phyloP scores from a whole-genome alignment of 2,888 invertebrate species.

The Cremastobaeus sp. region DNA sequence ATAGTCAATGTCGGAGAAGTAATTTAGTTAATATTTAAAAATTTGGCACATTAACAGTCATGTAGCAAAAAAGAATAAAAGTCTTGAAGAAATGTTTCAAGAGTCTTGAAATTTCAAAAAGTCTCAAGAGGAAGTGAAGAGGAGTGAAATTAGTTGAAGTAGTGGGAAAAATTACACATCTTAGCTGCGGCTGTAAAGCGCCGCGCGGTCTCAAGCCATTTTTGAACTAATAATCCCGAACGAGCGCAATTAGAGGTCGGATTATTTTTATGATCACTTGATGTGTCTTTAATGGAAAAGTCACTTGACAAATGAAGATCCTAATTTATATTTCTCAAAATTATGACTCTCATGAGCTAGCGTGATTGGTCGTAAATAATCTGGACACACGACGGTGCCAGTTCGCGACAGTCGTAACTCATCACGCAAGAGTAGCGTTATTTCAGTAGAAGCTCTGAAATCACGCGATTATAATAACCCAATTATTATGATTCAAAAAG shows the following conservation, averaged over 20 bases:
- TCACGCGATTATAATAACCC: slow-evolving; percentile 34
- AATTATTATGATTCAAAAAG: slow-evolving; percentile 37
- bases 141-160: slow-evolving; percentile 60
- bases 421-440: slow-evolving; percentile 51
- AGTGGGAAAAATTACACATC: slow-evolving; percentile 59
- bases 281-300: too few species aligned
- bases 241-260: slow-evolving; percentile 23
- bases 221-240: slow-evolving; percentile 38
- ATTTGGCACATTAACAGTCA: too few species aligned
- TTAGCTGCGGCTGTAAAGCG: slow-evolving; percentile 13
- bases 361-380: slow-evolving; percentile 32
- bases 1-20: too few species aligned
- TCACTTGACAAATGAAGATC: not conserved
- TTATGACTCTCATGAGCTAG: slow-evolving; percentile 23
- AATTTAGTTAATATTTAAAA: too few species aligned
- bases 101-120: slow-evolving; percentile 45
- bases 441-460: slow-evolving; percentile 24
- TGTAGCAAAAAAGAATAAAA: slow-evolving; percentile 24
- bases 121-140: slow-evolving; percentile 31
- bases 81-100: slow-evolving; percentile 11
- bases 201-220: slow-evolving; percentile 13
- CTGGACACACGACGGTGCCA: slow-evolving; percentile 35
- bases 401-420: slow-evolving; percentile 37
- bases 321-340: not conserved
- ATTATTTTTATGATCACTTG: slow-evolving; percentile 13